Conservation (phyloP, 1,140 invertebrate species). For the Drosophila ambigua region DNA sequence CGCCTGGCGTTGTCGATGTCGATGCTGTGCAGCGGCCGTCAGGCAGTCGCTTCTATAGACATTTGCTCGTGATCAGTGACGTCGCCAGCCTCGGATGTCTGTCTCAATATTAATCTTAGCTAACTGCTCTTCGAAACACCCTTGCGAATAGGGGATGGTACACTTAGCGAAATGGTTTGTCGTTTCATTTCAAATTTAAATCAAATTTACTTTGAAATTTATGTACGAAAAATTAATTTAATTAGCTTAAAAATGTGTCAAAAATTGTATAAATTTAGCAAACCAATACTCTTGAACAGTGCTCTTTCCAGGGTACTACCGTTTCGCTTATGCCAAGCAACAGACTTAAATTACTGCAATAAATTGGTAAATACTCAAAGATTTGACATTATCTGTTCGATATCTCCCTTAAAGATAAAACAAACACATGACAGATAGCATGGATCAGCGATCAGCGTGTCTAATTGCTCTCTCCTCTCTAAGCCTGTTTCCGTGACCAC, state of each 20-base stretch:
- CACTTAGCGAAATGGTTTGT: not conserved
- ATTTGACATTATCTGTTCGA: slow-evolving; percentile 3
- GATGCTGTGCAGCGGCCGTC: slow-evolving; percentile 27
- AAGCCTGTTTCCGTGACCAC: slow-evolving; percentile 5
- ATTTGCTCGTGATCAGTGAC: slow-evolving; percentile 70
- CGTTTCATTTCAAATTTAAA: not conserved
- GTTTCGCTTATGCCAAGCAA: not conserved
- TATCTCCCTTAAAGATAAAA: slow-evolving; percentile 29
- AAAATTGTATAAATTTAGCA: not conserved
- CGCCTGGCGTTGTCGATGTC: not conserved
- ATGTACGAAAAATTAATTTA: not conserved
- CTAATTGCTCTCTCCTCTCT: slow-evolving; percentile 23
- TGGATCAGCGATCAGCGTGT: slow-evolving; percentile 26
- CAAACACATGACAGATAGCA: not conserved
- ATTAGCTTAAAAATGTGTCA: not conserved
- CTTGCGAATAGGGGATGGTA: slow-evolving; percentile 4
- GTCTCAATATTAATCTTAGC: slow-evolving; percentile 35
- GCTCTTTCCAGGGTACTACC: not conserved
- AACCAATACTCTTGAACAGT: too few species aligned
- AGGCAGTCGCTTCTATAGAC: slow-evolving; percentile 59
- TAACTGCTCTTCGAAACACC: slow-evolving; percentile 8
- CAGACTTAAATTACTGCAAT: slow-evolving; percentile 8
- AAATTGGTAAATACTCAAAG: slow-evolving; percentile 40
- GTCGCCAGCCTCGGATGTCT: slow-evolving; percentile 40
- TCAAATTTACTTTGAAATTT: not conserved